Base-by-base conservation (phyloP, 92 coral and sea anemone species). In the Phenganax subtilis region DNA sequence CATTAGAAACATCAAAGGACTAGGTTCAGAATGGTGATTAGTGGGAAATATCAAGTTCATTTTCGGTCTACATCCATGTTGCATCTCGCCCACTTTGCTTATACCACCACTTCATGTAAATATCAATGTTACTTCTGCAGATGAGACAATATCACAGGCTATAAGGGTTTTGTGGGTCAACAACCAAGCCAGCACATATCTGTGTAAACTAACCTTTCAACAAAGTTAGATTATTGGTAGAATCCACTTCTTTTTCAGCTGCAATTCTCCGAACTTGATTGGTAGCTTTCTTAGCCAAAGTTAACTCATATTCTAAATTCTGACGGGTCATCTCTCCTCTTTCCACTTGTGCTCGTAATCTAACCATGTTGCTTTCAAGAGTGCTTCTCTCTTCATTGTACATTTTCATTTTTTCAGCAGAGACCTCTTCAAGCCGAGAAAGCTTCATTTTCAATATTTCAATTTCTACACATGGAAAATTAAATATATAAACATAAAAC, bases 251-350 rank as follows among this genome's bases (percentile, higher is more conserved):
- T 75, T 88, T 91, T 60, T 94, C 98, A 2, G 87, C 85, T 17
- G 93, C 91, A 7, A 71, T 81, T 75, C 98, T 87, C 67, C 86
- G 92, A 71, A 92, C 97, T 86, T 94, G 98, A 78, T 88, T 90
- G 52, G 96, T 88, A 30, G 92, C 89, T 71, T 89, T 92, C 87
- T 87, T 87, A 6, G 96, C 93, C 71, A 94, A 80, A 6, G 98
- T 89, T 74, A 94, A 79, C 63, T 94, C 98, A 75, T 94, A 94
- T 69, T 92, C 98, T 30, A 94, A 88, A 84, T 94, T 94, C 72
- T 94, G 98, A 81, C 93, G 91, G 57, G 89, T 90, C 16, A 93
- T 90, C 83, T 94, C 98, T 0, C 98, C 98, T 77, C 96, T 90
- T 82, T 94, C 98, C 66, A 92, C 88, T 29, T 91, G 80, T 12